phyloP scores from a whole-genome alignment of 2,888 invertebrate species.

The Dexiosoma caninum region DNA sequence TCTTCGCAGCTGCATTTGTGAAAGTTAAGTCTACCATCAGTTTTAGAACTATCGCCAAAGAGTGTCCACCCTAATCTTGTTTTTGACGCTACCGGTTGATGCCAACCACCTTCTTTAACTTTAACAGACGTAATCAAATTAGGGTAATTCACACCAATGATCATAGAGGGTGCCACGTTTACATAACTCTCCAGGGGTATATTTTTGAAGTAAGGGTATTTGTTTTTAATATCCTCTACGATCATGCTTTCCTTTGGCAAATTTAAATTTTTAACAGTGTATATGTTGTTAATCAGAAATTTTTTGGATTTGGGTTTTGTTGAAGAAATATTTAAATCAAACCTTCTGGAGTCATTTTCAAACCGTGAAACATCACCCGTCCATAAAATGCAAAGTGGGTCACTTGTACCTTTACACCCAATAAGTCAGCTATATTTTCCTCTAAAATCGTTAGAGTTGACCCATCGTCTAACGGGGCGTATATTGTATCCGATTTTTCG shows the following conservation, averaged over 20 bases:
- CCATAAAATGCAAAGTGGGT: conserved; percentile 34
- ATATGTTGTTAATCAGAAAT: neutral
- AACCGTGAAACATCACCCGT: conserved; percentile 26
- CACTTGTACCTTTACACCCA: neutral
- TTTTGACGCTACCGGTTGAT: conserved; percentile 28
- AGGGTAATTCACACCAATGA: too few species aligned
- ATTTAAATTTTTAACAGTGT: too few species aligned
- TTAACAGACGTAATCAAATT: too few species aligned
- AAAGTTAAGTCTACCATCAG: neutral
- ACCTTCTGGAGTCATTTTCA: neutral
- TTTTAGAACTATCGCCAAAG: conserved; percentile 15
- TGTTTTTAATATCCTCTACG: too few species aligned
- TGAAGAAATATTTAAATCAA: neutral
- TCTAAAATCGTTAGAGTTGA: conserved; percentile 34
- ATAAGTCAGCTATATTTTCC: neutral
- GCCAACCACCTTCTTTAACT: conserved; percentile 24
- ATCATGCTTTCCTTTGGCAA: too few species aligned
- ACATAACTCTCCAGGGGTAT: too few species aligned
- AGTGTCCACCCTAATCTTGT: conserved; percentile 33
- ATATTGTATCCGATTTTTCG: conserved; percentile 8
- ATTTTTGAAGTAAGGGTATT: too few species aligned
- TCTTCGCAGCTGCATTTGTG: conserved; percentile 14
- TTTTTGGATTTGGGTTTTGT: neutral
- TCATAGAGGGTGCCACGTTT: too few species aligned
- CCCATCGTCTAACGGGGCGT: conserved; percentile 24